Base-by-base conservation (phyloP, 2,888 invertebrate genomes). In the Lypha dubia region DNA sequence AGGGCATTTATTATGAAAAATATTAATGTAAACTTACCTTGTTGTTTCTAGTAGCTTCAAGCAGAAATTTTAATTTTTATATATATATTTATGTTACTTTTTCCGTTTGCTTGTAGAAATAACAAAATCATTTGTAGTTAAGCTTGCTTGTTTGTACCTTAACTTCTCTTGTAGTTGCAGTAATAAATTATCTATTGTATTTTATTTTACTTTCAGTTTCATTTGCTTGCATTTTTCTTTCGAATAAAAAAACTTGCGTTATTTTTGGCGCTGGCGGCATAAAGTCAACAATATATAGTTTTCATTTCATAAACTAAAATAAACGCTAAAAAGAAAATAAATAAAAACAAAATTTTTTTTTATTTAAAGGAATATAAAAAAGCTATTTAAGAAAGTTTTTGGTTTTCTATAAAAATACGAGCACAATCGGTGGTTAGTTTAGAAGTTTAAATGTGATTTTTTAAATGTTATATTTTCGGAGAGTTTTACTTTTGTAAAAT, bases 241-340 rank as follows among this genome's bases (percentile, higher is more conserved):
- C n/a, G 4, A 20, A 35, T 24, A 24, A 38, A 28, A 56, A 28
- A 70, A 28, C 5, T 22, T 70, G 58, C 8, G 15, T 56, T 35
- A 51, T 49, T 49, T 73, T 51, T 73, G 38, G 22, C n/a, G 74
- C 80, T 46, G 62, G 35, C 68, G 68, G 80, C 80, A 53, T 53
- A 60, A 63, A 81, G n/a, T 68, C 68, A 81, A 75, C 80, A 81
- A 46, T 68, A 53, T 75, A 20, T 68, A 67, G 60, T 81, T 81
- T 81, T 62, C 62, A 81, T 75, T 75, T 75, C 17, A 68, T 56
- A 35, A 67, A 62, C 62, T 75, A 15, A 28, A 68, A 60, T 51
- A 71, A 58, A 46, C 7, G 46, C 58, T 71, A 41, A 24, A 67
- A 65, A 68, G 17, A 32, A 68, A 65, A 73, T 13, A 56, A 11